These are phyloP conservation scores for Cactoblastis cactorum DNA, from an alignment of 2,888 invertebrate species.

Conservation along the genomic window DNA sequence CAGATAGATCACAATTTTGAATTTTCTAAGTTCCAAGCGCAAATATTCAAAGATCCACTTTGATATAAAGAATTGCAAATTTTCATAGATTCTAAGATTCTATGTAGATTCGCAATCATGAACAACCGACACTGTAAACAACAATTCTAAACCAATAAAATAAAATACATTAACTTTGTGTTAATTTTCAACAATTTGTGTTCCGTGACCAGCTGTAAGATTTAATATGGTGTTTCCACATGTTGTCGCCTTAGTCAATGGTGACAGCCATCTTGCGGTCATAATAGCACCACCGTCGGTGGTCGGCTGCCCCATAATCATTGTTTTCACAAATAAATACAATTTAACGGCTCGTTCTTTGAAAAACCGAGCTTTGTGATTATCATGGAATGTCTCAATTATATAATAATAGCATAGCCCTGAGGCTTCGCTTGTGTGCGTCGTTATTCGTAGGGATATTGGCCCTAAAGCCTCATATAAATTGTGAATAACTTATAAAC, in stretches of 20 bases:
- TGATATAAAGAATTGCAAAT: too few species aligned
- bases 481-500: neutral
- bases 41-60: too few species aligned
- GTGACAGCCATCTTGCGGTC: constrained; percentile 1
- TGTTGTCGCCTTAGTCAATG: constrained; percentile 6
- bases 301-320: constrained; percentile 27
- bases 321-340: constrained; percentile 34
- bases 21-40: too few species aligned
- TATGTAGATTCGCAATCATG: neutral
- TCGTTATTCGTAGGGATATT: neutral
- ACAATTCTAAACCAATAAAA: neutral
- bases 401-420: constrained; percentile 6
- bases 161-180: neutral
- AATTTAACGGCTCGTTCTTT: constrained; percentile 20
- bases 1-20: too few species aligned
- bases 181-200: neutral
- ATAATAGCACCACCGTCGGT: constrained; percentile 8
- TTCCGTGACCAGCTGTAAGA: neutral
- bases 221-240: neutral
- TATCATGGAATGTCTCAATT: constrained; percentile 13
- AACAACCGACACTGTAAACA: neutral
- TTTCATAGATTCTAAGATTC: too few species aligned
- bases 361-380: constrained; percentile 15
- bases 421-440: neutral
- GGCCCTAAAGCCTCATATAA: neutral